Conservation (phyloP, 2,797 vertebrate genomes). For the Sphaeramia orbicularis region DNA sequence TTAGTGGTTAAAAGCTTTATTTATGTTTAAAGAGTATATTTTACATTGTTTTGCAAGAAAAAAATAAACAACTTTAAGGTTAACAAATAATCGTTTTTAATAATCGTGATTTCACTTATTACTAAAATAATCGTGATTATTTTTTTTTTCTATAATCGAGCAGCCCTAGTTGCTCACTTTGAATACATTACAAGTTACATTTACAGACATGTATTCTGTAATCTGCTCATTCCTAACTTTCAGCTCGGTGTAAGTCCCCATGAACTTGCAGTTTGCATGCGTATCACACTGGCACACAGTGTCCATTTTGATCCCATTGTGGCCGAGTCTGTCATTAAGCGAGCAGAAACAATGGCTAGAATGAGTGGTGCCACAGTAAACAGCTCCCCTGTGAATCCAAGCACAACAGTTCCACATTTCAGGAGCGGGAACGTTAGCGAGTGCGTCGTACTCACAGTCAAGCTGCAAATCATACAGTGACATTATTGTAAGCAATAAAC, state of each 20-base stretch:
- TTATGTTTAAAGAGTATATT: no score
- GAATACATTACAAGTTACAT: no score
- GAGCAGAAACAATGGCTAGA: conserved; percentile 79
- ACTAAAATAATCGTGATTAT: no score
- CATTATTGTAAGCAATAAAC: conserved; percentile 75
- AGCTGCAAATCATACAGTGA: conserved; percentile 75
- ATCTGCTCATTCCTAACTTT: conserved; percentile 35
- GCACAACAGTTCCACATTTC: conserved; percentile 73
- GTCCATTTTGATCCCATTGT: conserved; percentile 80
- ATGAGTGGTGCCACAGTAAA: conserved; percentile 80
- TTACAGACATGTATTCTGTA: no score
- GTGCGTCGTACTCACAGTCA: conserved; percentile 24
- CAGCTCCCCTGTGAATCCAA: conserved; percentile 83
- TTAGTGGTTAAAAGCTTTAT: no score
- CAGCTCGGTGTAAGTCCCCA: conserved; percentile 24
- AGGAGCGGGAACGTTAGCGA: conserved; percentile 53
- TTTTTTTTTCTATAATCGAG: no score
- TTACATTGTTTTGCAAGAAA: no score
- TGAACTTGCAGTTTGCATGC: conserved; percentile 71
- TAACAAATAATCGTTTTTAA: no score
- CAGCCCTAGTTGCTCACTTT: no score
- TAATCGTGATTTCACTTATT: no score
- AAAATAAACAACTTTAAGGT: no score
- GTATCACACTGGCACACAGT: conserved; percentile 68
- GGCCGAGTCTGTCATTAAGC: conserved; percentile 81